Evolutionary conservation across 2,888 invertebrate species (phyloP).

Genomic region (Hyposoter dolosus): DNA sequence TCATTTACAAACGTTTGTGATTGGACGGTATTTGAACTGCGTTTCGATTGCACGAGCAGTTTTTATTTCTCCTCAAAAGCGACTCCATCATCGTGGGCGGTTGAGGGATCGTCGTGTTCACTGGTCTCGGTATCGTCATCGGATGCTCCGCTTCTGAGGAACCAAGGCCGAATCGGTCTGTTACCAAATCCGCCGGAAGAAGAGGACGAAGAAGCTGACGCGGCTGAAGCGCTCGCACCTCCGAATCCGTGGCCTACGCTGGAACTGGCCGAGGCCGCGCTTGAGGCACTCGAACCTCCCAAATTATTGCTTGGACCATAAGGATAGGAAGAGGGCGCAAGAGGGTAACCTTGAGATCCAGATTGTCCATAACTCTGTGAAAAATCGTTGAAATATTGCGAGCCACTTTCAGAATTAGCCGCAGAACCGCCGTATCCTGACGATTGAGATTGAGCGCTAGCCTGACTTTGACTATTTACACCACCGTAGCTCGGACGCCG

Average conservation of each 20-base stretch:
- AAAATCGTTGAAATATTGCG: constrained; percentile 51
- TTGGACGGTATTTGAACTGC: not conserved
- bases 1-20: not conserved
- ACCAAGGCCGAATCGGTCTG: constrained; percentile 52
- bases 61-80: constrained; percentile 1
- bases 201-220: constrained; percentile 56
- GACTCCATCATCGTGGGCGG: not conserved
- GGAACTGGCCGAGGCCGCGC: constrained; percentile 67
- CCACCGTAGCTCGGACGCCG: constrained; percentile 24
- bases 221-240: constrained; percentile 58
- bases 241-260: constrained; percentile 64
- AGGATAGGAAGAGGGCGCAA: constrained; percentile 10
- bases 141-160: constrained; percentile 41
- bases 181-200: constrained; percentile 40
- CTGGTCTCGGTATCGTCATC: constrained; percentile 19
- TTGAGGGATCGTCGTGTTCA: not conserved
- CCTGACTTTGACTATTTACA: constrained; percentile 45
- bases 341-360: constrained; percentile 46
- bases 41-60: not conserved
- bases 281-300: constrained; percentile 65
- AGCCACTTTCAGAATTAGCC: constrained; percentile 54
- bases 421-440: constrained; percentile 45
- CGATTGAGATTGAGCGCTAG: constrained; percentile 48
- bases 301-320: constrained; percentile 18
- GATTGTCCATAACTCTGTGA: constrained; percentile 56